Percentiles rank a stretch among this genome's conserved stretches.
These are phyloP conservation scores for Brachionus rotundiformis DNA, from an alignment of 1,140 invertebrate genomes.

Conservation along the genomic window DNA sequence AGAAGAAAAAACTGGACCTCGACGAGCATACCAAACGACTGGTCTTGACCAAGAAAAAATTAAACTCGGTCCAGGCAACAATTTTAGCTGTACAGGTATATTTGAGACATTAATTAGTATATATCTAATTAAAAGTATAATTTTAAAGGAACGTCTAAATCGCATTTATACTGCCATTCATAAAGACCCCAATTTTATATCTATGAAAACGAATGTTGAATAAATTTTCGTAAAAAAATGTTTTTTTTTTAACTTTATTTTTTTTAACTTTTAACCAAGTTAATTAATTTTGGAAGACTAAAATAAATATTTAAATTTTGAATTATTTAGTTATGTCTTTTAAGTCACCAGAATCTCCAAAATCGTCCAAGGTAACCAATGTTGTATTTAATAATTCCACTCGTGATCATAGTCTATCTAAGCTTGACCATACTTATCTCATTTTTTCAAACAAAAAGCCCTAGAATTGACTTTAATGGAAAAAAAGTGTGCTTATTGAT, in stretches of 20 bases:
- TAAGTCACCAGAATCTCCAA: conserved; percentile 25
- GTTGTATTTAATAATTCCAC: not conserved
- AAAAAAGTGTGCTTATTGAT: conserved; percentile 60
- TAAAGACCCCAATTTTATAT: conserved; percentile 42
- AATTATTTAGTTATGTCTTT: conserved; percentile 18
- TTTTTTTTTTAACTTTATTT: conserved; percentile 6
- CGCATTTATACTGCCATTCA: conserved; percentile 39
- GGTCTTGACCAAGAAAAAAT: conserved; percentile 25
- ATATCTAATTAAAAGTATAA: not conserved
- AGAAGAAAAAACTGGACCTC: conserved; percentile 39
- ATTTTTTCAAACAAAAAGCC: not conserved
- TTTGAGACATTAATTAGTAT: not conserved
- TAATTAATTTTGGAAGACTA: not conserved
- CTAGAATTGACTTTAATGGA: not conserved
- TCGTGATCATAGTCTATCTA: conserved; percentile 23
- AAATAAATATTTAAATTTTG: not conserved
- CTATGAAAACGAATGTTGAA: not conserved
- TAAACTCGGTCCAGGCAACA: conserved; percentile 42
- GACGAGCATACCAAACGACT: conserved; percentile 41
- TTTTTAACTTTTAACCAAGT: conserved; percentile 4
- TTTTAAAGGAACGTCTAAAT: conserved; percentile 43
- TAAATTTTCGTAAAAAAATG: not conserved
- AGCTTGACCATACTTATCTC: not conserved
- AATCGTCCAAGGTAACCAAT: conserved; percentile 5
- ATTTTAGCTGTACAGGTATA: conserved; percentile 44